Percentiles rank a stretch among this genome's conserved stretches.
These are phyloP conservation scores for Peromyscus aztecus DNA, from an alignment of 2,797 vertebrate species.

Conservation along the genomic window DNA sequence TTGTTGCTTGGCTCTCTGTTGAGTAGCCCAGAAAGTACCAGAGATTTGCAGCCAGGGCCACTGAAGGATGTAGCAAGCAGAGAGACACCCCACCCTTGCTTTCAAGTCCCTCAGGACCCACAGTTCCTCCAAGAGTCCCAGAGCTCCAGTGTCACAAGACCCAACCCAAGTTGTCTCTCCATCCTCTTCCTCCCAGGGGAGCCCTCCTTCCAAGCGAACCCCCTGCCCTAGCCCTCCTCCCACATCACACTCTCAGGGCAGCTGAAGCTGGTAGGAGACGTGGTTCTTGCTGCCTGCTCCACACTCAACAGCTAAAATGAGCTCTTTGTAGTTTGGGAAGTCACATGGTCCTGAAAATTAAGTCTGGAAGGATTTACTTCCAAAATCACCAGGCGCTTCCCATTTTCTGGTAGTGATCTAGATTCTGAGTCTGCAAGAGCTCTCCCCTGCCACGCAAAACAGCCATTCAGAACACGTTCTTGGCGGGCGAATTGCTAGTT, in stretches of 20 bases:
- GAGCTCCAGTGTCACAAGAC: neutral
- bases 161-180: neutral
- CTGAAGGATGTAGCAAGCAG: neutral
- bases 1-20: neutral
- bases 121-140: neutral
- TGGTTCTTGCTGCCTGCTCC: accelerated
- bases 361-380: slow-evolving; percentile 25
- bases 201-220: neutral
- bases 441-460: neutral
- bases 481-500: neutral
- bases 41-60: neutral
- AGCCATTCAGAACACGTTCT: neutral
- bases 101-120: too few species aligned
- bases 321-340: neutral
- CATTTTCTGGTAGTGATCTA: neutral
- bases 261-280: accelerated
- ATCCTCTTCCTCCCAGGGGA: too few species aligned
- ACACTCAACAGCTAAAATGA: too few species aligned
- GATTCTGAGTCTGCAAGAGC: neutral
- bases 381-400: neutral
- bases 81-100: neutral
- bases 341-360: neutral
- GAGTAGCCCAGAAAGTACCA: neutral
- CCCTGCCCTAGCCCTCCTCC: neutral
- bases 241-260: neutral